phyloP scores from a whole-genome alignment of 2,888 invertebrate genomes.

The Machimus atricapillus region DNA sequence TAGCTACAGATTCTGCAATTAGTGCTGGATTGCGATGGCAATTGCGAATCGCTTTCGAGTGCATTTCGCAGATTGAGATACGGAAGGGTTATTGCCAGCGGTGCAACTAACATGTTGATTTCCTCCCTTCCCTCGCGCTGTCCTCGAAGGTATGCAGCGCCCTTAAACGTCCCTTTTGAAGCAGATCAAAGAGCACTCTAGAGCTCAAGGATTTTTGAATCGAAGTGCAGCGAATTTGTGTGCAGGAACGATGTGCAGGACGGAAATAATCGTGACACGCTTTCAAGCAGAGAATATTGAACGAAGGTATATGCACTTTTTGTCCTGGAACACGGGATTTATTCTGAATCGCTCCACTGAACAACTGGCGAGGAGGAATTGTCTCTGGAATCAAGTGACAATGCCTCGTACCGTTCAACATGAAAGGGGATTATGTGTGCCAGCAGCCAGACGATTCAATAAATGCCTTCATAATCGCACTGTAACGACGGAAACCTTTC shows the following conservation, averaged over 20 bases:
- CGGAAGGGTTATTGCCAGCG: neutral
- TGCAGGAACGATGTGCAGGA: neutral
- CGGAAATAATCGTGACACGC: neutral
- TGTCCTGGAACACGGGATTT: neutral
- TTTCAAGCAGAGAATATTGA: neutral
- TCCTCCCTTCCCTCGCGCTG: neutral
- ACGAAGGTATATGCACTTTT: neutral
- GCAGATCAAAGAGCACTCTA: neutral
- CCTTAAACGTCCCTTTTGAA: neutral
- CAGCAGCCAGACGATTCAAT: neutral
- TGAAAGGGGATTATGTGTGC: neutral
- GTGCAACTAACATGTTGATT: neutral
- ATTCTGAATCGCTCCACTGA: neutral
- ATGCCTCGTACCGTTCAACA: neutral
- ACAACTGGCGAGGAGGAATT: neutral
- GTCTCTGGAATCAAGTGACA: neutral
- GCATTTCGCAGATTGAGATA: neutral
- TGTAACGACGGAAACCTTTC: neutral
- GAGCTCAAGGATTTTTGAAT: neutral
- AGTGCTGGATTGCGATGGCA: neutral
- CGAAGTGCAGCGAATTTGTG: neutral
- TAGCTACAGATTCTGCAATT: neutral
- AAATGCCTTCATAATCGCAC: neutral
- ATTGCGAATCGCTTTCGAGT: neutral
- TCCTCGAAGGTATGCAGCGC: neutral